Percentiles rank a stretch among this genome's conserved stretches.
Evolutionary conservation across 2,888 invertebrate species (phyloP).

Genomic region (Agrotis exclamationis): DNA sequence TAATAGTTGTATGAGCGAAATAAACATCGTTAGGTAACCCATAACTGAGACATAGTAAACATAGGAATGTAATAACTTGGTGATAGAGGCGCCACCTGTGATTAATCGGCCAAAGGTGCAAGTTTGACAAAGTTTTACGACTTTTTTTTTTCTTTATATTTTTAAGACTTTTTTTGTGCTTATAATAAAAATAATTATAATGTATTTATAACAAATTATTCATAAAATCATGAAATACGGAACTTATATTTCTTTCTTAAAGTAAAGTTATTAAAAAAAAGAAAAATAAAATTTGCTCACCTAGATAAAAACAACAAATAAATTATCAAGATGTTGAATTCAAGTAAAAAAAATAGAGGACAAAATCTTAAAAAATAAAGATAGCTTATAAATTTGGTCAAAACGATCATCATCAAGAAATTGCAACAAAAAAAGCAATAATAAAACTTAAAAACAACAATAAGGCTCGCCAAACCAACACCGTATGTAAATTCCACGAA

Average conservation of each 20-base stretch:
- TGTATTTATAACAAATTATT: neutral
- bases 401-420: neutral
- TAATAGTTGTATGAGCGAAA: conserved; percentile 1
- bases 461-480: conserved; percentile 20
- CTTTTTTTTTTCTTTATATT: neutral
- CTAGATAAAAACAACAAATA: neutral
- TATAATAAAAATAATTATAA: neutral
- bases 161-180: neutral
- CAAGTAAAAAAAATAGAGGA: neutral
- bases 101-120: conserved; percentile 4
- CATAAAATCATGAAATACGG: no score
- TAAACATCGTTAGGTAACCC: conserved; percentile 15
- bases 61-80: conserved; percentile 5
- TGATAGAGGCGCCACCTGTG: conserved; percentile 44
- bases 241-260: no score
- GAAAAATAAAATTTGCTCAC: neutral
- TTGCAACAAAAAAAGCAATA: neutral
- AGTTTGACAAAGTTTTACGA: neutral
- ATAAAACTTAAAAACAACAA: neutral
- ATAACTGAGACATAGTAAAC: conserved; percentile 24
- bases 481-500: conserved; percentile 52
- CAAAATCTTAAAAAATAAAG: neutral
- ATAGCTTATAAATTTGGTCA: neutral
- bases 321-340: neutral
- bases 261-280: neutral